Base-by-base conservation (phyloP, 2,797 vertebrate genomes). In the Momotus momota region DNA sequence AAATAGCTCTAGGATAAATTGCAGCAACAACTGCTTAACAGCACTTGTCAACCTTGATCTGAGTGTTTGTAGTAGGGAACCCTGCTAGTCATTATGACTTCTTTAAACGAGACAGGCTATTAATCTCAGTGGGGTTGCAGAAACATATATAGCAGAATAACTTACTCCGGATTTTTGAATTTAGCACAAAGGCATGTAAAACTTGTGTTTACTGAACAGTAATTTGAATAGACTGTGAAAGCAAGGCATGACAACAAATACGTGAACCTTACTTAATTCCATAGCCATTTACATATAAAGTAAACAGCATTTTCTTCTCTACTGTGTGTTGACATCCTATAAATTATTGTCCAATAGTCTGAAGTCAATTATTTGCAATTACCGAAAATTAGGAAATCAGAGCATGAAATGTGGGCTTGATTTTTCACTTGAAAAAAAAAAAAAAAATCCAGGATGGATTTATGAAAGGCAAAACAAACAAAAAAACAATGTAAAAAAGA, bases 291-390 rank as follows among this genome's bases (percentile, higher is more conserved):
- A 58, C 7, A 23, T 65, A 73, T 48, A 77, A 91, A 81, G 29
- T 51, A 96, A 96, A 83, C 40, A 88, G 51, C 35, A 64, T 74
- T 94, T 95, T 82, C 35, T 43, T 93, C 49, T 86, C 33, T 72
- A 21, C 26, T 74, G 38, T 26, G 14, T 61, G 35, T 23, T 70
- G 69, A 60, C 43, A 6, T 79, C 14, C 31, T 78, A 43, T 66
- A 79, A 91, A 84, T 90, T 84, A 86, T 81, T 87, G 55, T 84
- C 75, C 90, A 41, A 20, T 91, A 90, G 77, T 84, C n/a, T 80
- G 40, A 88, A 93, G 75, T 91, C 43, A 91, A 78, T 90, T 89
- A 73, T 84, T 93, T 77, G 43, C 66, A 91, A 86, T 94, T 90
- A 81, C 60, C 67, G 54, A 70, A 94, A 91, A 81, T 79, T 51